phyloP scores from a whole-genome alignment of 2,888 invertebrate species.

The Athrips mouffetella region DNA sequence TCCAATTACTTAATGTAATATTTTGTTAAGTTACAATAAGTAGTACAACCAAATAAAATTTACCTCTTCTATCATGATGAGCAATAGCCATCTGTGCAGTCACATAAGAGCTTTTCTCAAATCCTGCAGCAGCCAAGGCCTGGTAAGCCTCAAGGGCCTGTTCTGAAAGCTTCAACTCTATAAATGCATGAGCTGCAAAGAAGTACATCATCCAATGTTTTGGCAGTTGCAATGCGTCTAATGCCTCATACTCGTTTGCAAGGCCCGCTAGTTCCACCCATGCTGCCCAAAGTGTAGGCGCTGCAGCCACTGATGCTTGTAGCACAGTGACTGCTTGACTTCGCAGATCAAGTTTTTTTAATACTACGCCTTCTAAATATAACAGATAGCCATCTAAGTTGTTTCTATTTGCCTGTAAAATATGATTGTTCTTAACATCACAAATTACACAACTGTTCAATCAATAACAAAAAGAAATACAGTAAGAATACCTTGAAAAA shows the following conservation, averaged over 20 bases:
- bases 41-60: conserved; percentile 24
- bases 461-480: too few species aligned
- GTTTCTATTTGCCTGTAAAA: conserved; percentile 74
- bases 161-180: conserved; percentile 93
- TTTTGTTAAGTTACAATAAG: too few species aligned
- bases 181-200: conserved; percentile 92
- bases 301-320: conserved; percentile 85
- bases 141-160: conserved; percentile 92
- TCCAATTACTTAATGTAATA: too few species aligned
- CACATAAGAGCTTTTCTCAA: conserved; percentile 92
- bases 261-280: conserved; percentile 95
- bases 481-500: conserved; percentile 71
- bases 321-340: conserved; percentile 88
- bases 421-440: not conserved
- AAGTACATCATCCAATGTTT: conserved; percentile 97
- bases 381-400: conserved; percentile 92
- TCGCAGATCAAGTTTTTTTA: conserved; percentile 90
- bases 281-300: conserved; percentile 95
- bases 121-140: conserved; percentile 86
- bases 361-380: conserved; percentile 93
- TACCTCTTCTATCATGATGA: conserved; percentile 94
- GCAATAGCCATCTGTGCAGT: conserved; percentile 95
- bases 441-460: not conserved
- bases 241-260: conserved; percentile 88
- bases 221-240: conserved; percentile 82